Base-by-base conservation (phyloP, 2,888 invertebrate genomes). In the Esperia sulphurella region DNA sequence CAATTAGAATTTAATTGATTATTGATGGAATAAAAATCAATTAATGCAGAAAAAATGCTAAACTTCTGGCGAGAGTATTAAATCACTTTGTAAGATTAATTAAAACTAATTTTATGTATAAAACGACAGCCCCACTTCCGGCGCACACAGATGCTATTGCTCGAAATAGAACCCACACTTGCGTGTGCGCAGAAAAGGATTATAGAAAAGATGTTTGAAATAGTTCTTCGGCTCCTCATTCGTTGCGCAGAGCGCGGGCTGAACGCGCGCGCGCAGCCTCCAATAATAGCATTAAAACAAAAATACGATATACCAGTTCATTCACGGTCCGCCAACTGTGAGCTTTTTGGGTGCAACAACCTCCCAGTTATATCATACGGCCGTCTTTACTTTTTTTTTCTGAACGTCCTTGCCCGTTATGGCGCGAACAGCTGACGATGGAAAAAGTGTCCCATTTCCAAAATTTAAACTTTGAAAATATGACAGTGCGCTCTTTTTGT, bases 131-230 rank as follows among this genome's bases (percentile, higher is more conserved):
- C 71, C 62, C 71, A 70, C 70, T 73, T 75, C 73, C 74, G 69
- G 55, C 58, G 67, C 81, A 76, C 78, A 78, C 76, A 50, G 65
- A 48, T 53, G 65, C 74, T 75, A 72, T 75, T 75, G 71, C 58
- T 65, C 66, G 62, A 31, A 37, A 21, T 41, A 29, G 29, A 37
- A 37, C 37, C 81, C 78, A 82, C 83, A 80, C 73, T 69, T 71
- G 69, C 75, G 71, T 63, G 59, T 71, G 67, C 73, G 76, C 77
- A 80, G 75, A 83, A 83, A 83, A 83, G 83, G 83, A 83, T 83
- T 84, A 83, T 84, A 83, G 9, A 81, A 83, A 83, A 85, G 79
- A 83, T 83, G 73, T 81, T 86, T 86, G 86, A 83, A 86, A 86
- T 84, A 86, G 84, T 86, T 86, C 83, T 85, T 73, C 63, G 75